Evolutionary conservation across 2,888 invertebrate species (phyloP).

Genomic region (Limnephilus lunatus): DNA sequence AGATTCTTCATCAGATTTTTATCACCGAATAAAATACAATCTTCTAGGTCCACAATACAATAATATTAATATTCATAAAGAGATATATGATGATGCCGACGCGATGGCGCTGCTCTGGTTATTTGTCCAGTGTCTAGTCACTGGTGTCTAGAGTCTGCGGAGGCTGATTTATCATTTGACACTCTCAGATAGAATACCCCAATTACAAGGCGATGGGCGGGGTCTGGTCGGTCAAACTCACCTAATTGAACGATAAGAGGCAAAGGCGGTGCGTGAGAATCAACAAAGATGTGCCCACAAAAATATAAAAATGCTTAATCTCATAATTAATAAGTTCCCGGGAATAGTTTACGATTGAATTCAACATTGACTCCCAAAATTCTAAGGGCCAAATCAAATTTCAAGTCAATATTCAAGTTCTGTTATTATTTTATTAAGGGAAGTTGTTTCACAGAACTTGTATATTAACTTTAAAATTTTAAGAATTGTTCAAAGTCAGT

Average conservation of each 20-base stretch:
- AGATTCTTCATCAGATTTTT: too few relatives aligned
- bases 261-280: neutral
- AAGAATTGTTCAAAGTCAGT: too few relatives aligned
- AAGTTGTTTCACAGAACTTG: too few relatives aligned
- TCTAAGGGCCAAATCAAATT: too few relatives aligned
- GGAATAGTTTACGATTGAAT: too few relatives aligned
- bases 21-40: too few relatives aligned
- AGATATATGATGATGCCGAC: neutral
- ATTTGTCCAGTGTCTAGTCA: slow-evolving; percentile 46
- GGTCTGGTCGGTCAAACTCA: neutral
- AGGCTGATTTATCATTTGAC: slow-evolving; percentile 61
- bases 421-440: too few relatives aligned
- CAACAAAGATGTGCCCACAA: neutral
- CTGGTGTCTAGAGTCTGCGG: neutral
- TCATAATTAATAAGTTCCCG: too few relatives aligned
- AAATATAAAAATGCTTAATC: neutral
- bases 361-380: too few relatives aligned
- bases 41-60: neutral
- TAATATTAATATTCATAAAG: neutral
- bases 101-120: slow-evolving; percentile 2
- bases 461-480: too few relatives aligned
- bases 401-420: too few relatives aligned
- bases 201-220: slow-evolving; percentile 49
- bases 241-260: slow-evolving; percentile 22
- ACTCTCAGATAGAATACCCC: slow-evolving; percentile 59